phyloP scores from a whole-genome alignment of 2,797 vertebrate species.

The Peromyscus aztecus region DNA sequence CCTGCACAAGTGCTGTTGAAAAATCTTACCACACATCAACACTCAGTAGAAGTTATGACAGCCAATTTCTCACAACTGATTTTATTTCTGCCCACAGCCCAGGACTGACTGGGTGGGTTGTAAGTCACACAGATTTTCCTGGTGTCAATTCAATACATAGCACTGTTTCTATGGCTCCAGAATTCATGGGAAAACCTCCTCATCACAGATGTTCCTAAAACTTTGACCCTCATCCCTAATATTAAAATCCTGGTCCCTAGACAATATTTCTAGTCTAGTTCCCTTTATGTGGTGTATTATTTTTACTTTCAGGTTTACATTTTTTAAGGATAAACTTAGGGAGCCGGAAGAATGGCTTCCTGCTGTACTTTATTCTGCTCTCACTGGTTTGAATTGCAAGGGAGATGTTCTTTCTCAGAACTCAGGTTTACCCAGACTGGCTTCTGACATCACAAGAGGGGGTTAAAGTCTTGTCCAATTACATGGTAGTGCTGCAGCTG shows the following conservation, averaged over 20 bases:
- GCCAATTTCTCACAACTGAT: background rate
- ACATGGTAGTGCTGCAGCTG: background rate
- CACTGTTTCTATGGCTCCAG: background rate
- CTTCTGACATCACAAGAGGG: background rate
- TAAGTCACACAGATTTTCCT: background rate
- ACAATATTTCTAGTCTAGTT: background rate
- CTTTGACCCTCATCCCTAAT: background rate
- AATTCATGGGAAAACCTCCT: background rate
- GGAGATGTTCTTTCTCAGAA: background rate
- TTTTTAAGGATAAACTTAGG: background rate
- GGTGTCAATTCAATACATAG: background rate
- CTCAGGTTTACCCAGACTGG: background rate
- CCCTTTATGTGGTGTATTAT: background rate
- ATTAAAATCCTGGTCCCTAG: background rate
- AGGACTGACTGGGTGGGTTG: background rate
- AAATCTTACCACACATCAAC: background rate
- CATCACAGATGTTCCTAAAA: background rate
- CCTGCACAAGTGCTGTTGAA: background rate
- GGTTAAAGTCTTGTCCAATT: background rate
- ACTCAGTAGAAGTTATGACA: background rate
- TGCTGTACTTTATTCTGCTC: background rate
- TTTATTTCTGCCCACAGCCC: background rate
- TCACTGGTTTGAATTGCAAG: background rate
- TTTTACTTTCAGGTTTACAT: slow-evolving; percentile 4
- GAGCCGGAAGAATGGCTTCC: background rate